These are phyloP conservation scores for Nephrotoma appendiculata DNA, from an alignment of 2,888 invertebrate species.

Conservation along the genomic window DNA sequence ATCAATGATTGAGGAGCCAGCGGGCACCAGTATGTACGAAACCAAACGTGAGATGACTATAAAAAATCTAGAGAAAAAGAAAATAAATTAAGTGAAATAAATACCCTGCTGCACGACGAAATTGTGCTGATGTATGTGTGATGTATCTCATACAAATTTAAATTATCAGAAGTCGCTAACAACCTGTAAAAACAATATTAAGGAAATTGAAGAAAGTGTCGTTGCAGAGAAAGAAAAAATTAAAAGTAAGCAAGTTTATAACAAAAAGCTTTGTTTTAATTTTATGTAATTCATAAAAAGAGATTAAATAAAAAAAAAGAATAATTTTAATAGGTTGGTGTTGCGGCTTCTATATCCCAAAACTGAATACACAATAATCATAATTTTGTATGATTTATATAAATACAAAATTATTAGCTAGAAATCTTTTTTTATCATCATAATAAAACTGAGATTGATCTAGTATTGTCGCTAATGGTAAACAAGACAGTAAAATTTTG, in stretches of 20 bases:
- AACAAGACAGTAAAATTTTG: too few relatives aligned
- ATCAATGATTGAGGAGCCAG: slow-evolving; percentile 97
- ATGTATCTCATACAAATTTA: slow-evolving; percentile 34
- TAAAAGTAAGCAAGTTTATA: slow-evolving; percentile 37
- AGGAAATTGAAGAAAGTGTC: slow-evolving; percentile 38
- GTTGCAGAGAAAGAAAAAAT: slow-evolving; percentile 43
- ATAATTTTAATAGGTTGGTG: too few relatives aligned
- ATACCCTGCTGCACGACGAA: slow-evolving; percentile 67
- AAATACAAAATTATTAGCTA: too few relatives aligned
- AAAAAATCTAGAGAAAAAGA: slow-evolving; percentile 75
- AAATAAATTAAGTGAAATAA: slow-evolving; percentile 75
- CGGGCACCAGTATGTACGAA: slow-evolving; percentile 95
- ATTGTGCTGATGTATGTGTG: slow-evolving; percentile 72
- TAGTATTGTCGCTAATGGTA: too few relatives aligned
- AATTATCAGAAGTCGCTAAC: slow-evolving; percentile 29
- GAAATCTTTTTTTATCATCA: too few relatives aligned
- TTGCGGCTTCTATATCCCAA: too few relatives aligned
- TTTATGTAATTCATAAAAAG: too few relatives aligned
- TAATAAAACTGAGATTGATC: too few relatives aligned
- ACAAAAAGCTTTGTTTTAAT: slow-evolving; percentile 37
- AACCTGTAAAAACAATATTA: slow-evolving; percentile 11
- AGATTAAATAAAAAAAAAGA: too few relatives aligned
- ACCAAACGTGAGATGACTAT: slow-evolving; percentile 76
- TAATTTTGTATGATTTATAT: too few relatives aligned
- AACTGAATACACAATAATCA: too few relatives aligned